Conservation (phyloP, 2,113 vertebrate species). For the Larimichthys crocea region DNA sequence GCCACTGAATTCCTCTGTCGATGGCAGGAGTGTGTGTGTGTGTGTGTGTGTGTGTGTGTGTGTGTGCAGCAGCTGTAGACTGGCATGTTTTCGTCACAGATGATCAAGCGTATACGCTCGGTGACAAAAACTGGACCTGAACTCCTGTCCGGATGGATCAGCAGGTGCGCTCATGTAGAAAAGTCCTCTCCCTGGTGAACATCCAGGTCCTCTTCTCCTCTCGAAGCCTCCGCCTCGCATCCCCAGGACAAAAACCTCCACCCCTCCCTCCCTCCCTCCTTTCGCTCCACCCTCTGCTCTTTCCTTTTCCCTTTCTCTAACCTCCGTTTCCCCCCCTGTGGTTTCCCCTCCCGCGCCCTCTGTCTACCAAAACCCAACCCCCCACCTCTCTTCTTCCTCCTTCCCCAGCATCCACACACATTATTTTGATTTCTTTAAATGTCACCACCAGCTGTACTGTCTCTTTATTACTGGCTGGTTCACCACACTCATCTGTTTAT, state of each 20-base stretch:
- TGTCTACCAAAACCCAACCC: conserved; percentile 12
- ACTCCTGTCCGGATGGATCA: conserved; percentile 82
- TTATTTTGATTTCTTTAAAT: conserved; percentile 68
- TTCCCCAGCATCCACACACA: conserved; percentile 43
- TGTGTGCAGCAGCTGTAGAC: conserved; percentile 74
- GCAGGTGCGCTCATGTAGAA: conserved; percentile 71
- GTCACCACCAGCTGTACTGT: conserved; percentile 57
- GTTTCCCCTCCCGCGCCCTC: conserved; percentile 49
- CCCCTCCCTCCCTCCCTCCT: conserved; percentile 16
- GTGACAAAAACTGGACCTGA: conserved; percentile 84
- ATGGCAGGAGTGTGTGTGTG: conserved; percentile 23
- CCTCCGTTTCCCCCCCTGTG: conserved; percentile 36
- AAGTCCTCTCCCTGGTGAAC: conserved; percentile 74
- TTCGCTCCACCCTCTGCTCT: conserved; percentile 58
- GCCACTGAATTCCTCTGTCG: conserved; percentile 19
- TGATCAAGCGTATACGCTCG: conserved; percentile 58
- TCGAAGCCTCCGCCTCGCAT: conserved; percentile 56
- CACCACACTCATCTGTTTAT: conserved; percentile 48
- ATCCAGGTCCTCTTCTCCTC: conserved; percentile 51
- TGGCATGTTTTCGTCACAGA: conserved; percentile 79
- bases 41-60: conserved; percentile 38
- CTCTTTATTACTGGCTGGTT: conserved; percentile 60
- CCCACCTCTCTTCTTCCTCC: background rate
- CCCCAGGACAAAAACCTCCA: conserved; percentile 54
- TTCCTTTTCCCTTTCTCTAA: conserved; percentile 52